Evolutionary conservation across 2,888 invertebrate genomes (phyloP), one percentile per base, ranked within the genome.

Genomic region (Catocala nupta): DNA sequence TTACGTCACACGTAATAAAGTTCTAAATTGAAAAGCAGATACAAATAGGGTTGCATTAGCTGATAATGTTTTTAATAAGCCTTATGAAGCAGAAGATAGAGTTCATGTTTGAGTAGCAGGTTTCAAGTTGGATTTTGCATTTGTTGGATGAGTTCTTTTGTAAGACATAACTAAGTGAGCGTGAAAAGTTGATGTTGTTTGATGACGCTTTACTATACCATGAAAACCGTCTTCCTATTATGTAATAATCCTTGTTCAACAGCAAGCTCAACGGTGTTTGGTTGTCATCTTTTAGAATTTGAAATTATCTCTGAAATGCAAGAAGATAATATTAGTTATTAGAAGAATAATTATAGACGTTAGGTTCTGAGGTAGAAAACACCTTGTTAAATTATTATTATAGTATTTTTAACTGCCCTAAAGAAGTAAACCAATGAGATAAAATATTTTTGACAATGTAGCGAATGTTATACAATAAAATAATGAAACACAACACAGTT

Each of bases 21-120:
- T 52, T 60, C 7, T 59, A 67, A 67, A 58, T 67, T 7, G 13
- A 11, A 13, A 53, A 16, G 33, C 48, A 11, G 10, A 25, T 16
- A 47, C n/a, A 11, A 10, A 9, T 34, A 42, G n/a, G 10, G 12
- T 42, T 45, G 1, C 13, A 47, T 52, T 45, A 42, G 10, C 25
- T 45, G 13, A 36, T 39, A 53, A 36, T 45, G 4, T 39, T 39
- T 6, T 39, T 34, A 11, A 34, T 34, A 34, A 51, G 34, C 12
- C 12, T 51, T 48, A 43, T 54, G 34, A 10, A 25, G 36, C n/a
- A 13, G 39, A 13, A 45, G 39, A 39, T n/a, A 8, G 39, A 59
- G 42, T 54, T 54, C 12, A 36, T 54, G 49, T 49, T 59, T 42
- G 33, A 51, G 36, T 44, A 52, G 45, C 39, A 52, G 51, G 12